These are phyloP conservation scores for Nerophis lumbriciformis DNA, from an alignment of 2,113 vertebrate genomes.

Conservation along the genomic window DNA sequence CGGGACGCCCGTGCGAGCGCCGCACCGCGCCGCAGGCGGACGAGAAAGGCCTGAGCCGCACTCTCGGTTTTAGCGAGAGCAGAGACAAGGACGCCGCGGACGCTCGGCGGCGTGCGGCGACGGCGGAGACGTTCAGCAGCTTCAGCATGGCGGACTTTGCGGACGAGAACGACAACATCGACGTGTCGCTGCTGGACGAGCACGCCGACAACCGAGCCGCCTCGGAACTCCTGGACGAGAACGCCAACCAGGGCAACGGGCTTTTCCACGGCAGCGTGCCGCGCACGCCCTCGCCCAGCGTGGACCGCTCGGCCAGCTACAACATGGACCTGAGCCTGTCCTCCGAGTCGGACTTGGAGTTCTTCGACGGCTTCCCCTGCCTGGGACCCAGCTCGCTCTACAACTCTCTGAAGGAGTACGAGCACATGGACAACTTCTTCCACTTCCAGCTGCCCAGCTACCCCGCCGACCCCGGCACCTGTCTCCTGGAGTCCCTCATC, in stretches of 20 bases:
- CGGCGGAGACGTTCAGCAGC: constrained; percentile 71
- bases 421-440: constrained; percentile 82
- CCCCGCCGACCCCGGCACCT: constrained; percentile 77
- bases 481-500: constrained; percentile 90
- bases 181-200: constrained; percentile 55
- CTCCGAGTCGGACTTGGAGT: constrained; percentile 89
- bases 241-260: constrained; percentile 84
- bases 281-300: constrained; percentile 62
- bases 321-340: constrained; percentile 86
- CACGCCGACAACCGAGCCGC: constrained; percentile 69
- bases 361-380: constrained; percentile 87
- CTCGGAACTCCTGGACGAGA: constrained; percentile 85
- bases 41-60: constrained; percentile 79
- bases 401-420: constrained; percentile 83
- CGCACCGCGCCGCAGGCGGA: constrained; percentile 73
- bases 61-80: constrained; percentile 82
- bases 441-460: constrained; percentile 83
- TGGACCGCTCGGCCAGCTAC: constrained; percentile 79
- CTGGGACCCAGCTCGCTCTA: constrained; percentile 89
- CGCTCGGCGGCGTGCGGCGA: constrained; percentile 58
- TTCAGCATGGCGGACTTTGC: constrained; percentile 81
- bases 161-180: constrained; percentile 64
- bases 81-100: constrained; percentile 52
- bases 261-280: constrained; percentile 76
- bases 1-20: constrained; percentile 47